Conservation (phyloP, 2,797 vertebrate genomes). For the Martes flavigula region DNA sequence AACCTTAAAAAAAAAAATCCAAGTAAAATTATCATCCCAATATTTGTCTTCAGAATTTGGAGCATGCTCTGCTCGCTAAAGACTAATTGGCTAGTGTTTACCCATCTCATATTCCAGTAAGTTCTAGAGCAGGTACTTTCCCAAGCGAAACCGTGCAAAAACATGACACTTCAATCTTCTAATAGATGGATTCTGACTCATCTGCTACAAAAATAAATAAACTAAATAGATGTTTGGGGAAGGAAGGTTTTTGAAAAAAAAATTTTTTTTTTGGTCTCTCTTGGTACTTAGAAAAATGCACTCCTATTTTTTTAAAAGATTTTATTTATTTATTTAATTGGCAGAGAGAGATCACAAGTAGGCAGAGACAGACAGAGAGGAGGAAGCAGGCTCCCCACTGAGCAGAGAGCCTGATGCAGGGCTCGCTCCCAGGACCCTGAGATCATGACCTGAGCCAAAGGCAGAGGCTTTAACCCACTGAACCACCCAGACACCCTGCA, state of each 20-base stretch:
- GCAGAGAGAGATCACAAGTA: too few species aligned
- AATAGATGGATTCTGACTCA: neutral
- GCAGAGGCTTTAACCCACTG: too few species aligned
- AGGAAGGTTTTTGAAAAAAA: neutral
- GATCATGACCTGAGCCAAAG: too few species aligned
- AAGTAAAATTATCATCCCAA: neutral
- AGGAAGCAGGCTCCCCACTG: too few species aligned
- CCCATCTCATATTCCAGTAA: neutral
- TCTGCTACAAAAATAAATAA: neutral
- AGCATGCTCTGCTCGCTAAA: neutral
- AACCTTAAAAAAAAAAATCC: too few species aligned
- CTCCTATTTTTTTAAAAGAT: neutral
- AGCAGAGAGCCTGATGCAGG: too few species aligned
- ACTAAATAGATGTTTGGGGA: neutral
- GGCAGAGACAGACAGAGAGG: too few species aligned
- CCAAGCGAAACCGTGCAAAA: neutral
- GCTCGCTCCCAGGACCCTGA: too few species aligned
- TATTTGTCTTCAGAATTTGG: neutral
- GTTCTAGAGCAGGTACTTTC: neutral
- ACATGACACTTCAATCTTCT: neutral
- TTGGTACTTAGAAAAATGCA: neutral
- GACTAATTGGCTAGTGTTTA: neutral
- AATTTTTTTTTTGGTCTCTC: neutral
- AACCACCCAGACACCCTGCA: too few species aligned
- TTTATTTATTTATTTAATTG: too few species aligned